phyloP scores from a whole-genome alignment of 2,113 vertebrate genomes.

The Mohoua ochrocephala region DNA sequence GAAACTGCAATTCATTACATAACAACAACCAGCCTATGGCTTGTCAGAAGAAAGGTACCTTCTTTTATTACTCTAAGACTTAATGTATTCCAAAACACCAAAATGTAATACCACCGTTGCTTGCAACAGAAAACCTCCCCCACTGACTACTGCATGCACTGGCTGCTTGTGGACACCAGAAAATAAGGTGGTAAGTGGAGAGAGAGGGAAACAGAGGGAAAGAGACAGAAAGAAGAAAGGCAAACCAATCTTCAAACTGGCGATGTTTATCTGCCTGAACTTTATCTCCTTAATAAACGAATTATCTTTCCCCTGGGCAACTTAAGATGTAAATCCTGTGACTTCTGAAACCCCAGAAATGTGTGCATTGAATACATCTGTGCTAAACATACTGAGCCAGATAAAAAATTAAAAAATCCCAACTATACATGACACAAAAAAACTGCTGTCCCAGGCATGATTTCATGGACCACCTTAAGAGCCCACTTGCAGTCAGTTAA shows the following conservation, averaged over 20 bases:
- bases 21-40: not conserved
- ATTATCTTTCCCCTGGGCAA: not conserved
- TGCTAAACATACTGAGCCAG: not conserved
- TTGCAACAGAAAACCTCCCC: not conserved
- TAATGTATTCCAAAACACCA: not conserved
- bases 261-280: not conserved
- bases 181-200: too few species aligned
- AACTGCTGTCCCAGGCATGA: not conserved
- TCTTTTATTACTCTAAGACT: not conserved
- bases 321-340: not conserved
- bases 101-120: not conserved
- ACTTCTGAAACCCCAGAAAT: not conserved
- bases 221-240: not conserved
- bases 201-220: not conserved
- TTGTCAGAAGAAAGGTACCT: not conserved
- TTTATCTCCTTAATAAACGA: not conserved
- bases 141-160: too few species aligned
- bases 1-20: not conserved
- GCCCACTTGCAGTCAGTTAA: not conserved
- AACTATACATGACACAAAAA: not conserved
- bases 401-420: not conserved
- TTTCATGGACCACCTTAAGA: not conserved
- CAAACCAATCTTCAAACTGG: not conserved
- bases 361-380: not conserved
- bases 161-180: not conserved